phyloP scores from a whole-genome alignment of 1,140 invertebrate species.

The Drosophila malerkotliana region DNA sequence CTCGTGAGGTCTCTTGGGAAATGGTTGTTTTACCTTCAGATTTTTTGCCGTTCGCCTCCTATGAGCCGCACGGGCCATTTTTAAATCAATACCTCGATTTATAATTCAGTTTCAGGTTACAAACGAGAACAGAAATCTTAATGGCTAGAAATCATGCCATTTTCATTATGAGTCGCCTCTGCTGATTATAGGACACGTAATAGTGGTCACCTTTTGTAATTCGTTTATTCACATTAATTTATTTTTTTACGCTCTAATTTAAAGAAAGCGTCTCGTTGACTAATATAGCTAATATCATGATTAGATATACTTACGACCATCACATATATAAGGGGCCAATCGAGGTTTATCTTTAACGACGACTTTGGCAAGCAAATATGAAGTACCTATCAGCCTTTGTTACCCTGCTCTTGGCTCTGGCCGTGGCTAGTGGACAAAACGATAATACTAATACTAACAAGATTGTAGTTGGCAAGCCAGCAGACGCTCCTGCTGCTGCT shows the following conservation, averaged over 20 bases:
- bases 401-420: not conserved
- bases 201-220: not conserved
- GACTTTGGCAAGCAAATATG: not conserved
- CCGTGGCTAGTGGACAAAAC: not conserved
- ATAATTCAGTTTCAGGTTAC: constrained; percentile 9
- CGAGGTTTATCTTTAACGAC: not conserved
- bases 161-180: not conserved
- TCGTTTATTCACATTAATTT: too few relatives aligned
- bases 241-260: too few relatives aligned
- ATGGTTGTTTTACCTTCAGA: not conserved
- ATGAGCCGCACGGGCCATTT: not conserved
- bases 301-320: not conserved
- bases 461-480: not conserved
- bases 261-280: not conserved
- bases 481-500: not conserved
- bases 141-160: constrained; percentile 20
- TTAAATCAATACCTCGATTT: not conserved
- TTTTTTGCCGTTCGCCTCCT: not conserved
- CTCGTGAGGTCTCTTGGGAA: not conserved
- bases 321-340: not conserved
- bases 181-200: not conserved
- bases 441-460: not conserved
- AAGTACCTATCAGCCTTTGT: constrained; percentile 4
- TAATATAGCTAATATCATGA: not conserved
- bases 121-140: constrained; percentile 25